A percentile compares a stretch with the other conserved stretches of the same genome.
Conservation (phyloP, 30 jellyfish, hydroid and myxozoan species). For the Turritopsis rubra region DNA sequence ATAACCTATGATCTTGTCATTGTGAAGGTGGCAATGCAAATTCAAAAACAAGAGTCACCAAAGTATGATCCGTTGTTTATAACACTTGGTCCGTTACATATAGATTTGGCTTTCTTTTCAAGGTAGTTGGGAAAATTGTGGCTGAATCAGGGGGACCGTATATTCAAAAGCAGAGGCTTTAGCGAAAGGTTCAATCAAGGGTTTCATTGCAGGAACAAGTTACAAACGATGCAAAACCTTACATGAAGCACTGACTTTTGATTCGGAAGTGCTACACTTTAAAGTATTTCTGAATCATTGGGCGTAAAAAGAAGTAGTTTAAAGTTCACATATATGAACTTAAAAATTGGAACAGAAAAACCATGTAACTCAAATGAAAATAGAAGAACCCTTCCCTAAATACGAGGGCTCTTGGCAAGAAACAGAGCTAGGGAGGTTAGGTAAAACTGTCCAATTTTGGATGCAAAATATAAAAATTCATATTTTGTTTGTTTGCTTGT, state of each 20-base stretch:
- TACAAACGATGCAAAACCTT: slow-evolving; percentile 2
- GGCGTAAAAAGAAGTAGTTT: slow-evolving; percentile 7
- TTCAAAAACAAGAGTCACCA: slow-evolving; percentile 10
- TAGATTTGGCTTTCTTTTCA: slow-evolving; percentile 1
- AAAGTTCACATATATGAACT: too few species aligned
- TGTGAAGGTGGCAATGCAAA: background rate
- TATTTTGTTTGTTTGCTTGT: too few species aligned
- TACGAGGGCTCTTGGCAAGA: too few species aligned
- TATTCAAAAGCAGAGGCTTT: background rate
- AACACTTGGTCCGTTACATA: slow-evolving; percentile 6
- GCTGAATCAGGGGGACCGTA: slow-evolving; percentile 25
- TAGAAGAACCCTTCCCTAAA: too few species aligned
- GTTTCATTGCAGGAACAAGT: background rate
- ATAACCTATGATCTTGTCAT: slow-evolving; percentile 12
- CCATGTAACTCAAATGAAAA: too few species aligned
- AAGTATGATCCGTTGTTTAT: background rate
- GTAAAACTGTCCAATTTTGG: too few species aligned
- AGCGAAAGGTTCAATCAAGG: background rate
- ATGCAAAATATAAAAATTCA: too few species aligned
- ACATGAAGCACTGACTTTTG: background rate
- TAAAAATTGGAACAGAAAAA: too few species aligned
- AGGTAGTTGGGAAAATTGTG: background rate
- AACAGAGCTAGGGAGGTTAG: too few species aligned
- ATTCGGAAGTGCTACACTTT: background rate
- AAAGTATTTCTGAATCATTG: background rate